Percentiles rank a stretch among this genome's conserved stretches.
Conservation (phyloP, 2,797 vertebrate genomes). For the Leptodactylus fallax region DNA sequence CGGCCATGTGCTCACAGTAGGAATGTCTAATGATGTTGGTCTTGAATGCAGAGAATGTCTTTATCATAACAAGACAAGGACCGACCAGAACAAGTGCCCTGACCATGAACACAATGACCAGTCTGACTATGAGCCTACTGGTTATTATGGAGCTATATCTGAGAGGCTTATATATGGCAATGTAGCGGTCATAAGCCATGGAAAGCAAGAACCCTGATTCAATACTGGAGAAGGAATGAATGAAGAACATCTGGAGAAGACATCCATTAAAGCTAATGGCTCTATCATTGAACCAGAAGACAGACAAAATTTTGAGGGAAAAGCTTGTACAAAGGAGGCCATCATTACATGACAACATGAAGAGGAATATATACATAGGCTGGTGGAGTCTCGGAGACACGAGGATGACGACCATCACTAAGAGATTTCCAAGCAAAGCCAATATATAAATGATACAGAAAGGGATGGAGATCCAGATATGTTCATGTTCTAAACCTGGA, state of each 20-base stretch:
- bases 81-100: conserved; percentile 70
- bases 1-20: conserved; percentile 83
- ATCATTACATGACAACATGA: conserved; percentile 80
- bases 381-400: conserved; percentile 75
- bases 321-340: conserved; percentile 79
- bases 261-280: conserved; percentile 79
- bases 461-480: conserved; percentile 70
- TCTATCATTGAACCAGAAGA: conserved; percentile 77
- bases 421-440: conserved; percentile 66
- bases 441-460: conserved; percentile 68
- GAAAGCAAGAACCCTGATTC: conserved; percentile 82
- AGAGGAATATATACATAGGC: conserved; percentile 84
- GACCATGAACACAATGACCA: conserved; percentile 67
- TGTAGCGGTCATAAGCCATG: conserved; percentile 83
- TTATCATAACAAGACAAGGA: conserved; percentile 72
- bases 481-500: conserved; percentile 68
- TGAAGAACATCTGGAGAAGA: conserved; percentile 82
- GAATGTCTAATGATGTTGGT: conserved; percentile 73
- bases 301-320: conserved; percentile 78
- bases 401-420: conserved; percentile 62
- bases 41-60: conserved; percentile 77
- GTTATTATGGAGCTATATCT: conserved; percentile 76
- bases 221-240: conserved; percentile 81
- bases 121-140: conserved; percentile 69
- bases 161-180: conserved; percentile 81